Percentiles rank a stretch among this genome's conserved stretches.
Conservation (phyloP, 2,113 vertebrate genomes). For the Syngnathus floridae region DNA sequence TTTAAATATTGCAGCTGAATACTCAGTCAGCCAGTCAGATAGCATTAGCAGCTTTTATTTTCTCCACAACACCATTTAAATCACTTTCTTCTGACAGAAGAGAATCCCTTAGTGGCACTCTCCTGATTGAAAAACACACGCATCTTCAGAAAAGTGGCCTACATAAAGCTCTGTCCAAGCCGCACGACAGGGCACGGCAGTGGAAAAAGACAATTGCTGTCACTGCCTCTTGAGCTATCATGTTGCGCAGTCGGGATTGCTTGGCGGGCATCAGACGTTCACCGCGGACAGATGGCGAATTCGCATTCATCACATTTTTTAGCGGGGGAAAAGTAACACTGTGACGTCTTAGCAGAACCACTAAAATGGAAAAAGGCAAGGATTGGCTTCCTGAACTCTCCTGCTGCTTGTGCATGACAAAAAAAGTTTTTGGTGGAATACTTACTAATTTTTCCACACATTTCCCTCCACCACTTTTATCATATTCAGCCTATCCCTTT, state of each 20-base stretch:
- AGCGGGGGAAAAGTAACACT: background rate
- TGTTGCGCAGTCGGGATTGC: slow-evolving; percentile 14
- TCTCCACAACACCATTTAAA: slow-evolving; percentile 9
- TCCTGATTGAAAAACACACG: slow-evolving; percentile 11
- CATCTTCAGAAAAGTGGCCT: slow-evolving; percentile 20
- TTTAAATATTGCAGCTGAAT: slow-evolving; percentile 15
- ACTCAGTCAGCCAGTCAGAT: slow-evolving; percentile 15
- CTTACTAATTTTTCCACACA: too few relatives aligned
- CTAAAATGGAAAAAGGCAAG: background rate
- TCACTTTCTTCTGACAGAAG: slow-evolving; percentile 12
- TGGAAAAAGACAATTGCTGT: slow-evolving; percentile 35
- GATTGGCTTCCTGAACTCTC: background rate
- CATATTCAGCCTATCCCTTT: too few relatives aligned
- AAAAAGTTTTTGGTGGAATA: too few relatives aligned
- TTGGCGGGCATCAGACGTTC: slow-evolving; percentile 12
- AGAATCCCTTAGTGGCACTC: slow-evolving; percentile 3
- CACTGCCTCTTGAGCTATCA: slow-evolving; percentile 14
- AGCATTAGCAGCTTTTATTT: slow-evolving; percentile 7
- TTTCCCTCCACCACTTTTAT: too few relatives aligned
- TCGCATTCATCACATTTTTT: slow-evolving; percentile 18
- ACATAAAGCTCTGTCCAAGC: slow-evolving; percentile 35
- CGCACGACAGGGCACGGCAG: slow-evolving; percentile 32
- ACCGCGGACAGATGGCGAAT: slow-evolving; percentile 11
- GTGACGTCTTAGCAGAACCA: background rate
- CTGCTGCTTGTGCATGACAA: background rate